A percentile compares a stretch with the other conserved stretches of the same genome.
phyloP scores from a whole-genome alignment of 1,140 invertebrate species.

The Drosophila eugracilis region DNA sequence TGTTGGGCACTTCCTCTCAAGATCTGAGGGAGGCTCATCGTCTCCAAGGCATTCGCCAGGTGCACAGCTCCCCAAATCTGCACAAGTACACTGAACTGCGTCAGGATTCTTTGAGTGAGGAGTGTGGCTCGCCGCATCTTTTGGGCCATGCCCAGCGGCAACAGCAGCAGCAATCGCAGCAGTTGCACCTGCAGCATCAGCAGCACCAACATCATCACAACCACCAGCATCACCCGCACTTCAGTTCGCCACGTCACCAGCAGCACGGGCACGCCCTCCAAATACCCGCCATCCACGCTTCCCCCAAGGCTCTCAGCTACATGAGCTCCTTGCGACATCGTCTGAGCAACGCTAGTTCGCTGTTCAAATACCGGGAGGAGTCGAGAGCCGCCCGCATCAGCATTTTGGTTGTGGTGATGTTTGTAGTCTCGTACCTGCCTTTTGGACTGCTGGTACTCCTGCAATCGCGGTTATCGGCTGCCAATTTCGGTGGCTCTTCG shows the following conservation, averaged over 20 bases:
- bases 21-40: conserved; percentile 63
- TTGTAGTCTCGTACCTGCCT: conserved; percentile 89
- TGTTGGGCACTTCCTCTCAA: conserved; percentile 75
- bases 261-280: conserved; percentile 67
- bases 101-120: conserved; percentile 54
- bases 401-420: conserved; percentile 89
- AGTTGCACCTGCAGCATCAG: conserved; percentile 45
- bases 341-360: conserved; percentile 93
- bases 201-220: conserved; percentile 37
- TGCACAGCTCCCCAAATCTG: conserved; percentile 82
- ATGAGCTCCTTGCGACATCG: conserved; percentile 90
- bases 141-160: conserved; percentile 66
- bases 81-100: conserved; percentile 73
- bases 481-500: conserved; percentile 70
- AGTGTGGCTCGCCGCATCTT: conserved; percentile 62
- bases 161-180: conserved; percentile 48
- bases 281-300: conserved; percentile 79
- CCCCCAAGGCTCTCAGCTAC: conserved; percentile 85
- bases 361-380: conserved; percentile 93
- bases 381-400: conserved; percentile 92
- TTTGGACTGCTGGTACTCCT: conserved; percentile 87
- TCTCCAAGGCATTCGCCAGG: conserved; percentile 75
- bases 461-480: conserved; percentile 67
- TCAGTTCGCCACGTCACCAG: conserved; percentile 38
- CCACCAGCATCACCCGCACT: conserved; percentile 58